Conservation (phyloP, 1,140 invertebrate genomes). For the Drosophila tristis region DNA sequence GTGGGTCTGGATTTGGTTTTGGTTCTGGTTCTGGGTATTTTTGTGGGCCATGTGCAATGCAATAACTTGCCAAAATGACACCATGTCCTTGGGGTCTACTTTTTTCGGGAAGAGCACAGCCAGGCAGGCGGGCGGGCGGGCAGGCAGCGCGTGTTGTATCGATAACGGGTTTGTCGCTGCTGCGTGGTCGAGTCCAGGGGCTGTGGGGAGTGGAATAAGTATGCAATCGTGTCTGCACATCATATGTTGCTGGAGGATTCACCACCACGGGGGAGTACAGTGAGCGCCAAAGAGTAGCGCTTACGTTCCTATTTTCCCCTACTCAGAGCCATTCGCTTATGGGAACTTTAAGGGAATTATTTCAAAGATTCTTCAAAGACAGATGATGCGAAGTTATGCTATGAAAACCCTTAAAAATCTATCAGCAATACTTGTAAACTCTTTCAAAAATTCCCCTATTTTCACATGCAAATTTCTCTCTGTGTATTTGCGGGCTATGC, state of each 20-base stretch:
- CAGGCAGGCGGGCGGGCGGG: no score
- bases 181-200: slow-evolving; percentile 12
- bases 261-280: slow-evolving; percentile 12
- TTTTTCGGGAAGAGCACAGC: slow-evolving; percentile 34
- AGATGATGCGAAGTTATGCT: no score
- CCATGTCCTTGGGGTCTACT: slow-evolving; percentile 63
- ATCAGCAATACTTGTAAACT: no score
- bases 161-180: slow-evolving; percentile 34
- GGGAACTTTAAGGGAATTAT: no score
- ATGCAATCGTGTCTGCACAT: slow-evolving; percentile 43
- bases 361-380: no score
- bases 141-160: slow-evolving; percentile 35
- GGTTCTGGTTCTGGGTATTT: slow-evolving; percentile 3
- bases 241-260: slow-evolving; percentile 29
- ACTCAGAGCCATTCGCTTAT: no score
- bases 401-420: background rate
- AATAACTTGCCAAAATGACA: slow-evolving; percentile 73
- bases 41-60: slow-evolving; percentile 46
- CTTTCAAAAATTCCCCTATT: no score
- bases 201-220: background rate
- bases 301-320: no score
- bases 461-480: slow-evolving; percentile 8
- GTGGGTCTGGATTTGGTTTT: slow-evolving; percentile 20
- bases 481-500: slow-evolving; percentile 12
- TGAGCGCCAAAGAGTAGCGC: slow-evolving; percentile 15